These are phyloP conservation scores for Pelusios castaneus DNA, from an alignment of 2,113 vertebrate species.

Conservation along the genomic window DNA sequence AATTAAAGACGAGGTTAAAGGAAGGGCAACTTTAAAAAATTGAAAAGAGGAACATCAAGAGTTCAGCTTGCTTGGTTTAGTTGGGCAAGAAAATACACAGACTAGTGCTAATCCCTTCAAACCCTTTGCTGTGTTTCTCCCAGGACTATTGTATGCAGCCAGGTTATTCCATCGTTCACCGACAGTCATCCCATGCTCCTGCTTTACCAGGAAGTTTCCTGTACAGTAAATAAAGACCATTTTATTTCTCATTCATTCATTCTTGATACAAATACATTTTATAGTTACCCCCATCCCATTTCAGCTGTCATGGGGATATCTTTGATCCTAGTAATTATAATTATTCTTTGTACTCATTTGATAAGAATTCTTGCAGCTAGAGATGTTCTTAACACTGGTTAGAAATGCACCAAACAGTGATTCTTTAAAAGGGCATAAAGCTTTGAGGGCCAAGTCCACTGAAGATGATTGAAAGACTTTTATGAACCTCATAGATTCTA, in stretches of 20 bases:
- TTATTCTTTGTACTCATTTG: not conserved
- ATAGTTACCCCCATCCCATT: not conserved
- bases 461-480: too few species aligned
- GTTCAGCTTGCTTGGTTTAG: constrained; percentile 51
- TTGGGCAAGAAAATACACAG: constrained; percentile 41
- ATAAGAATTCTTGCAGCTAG: not conserved
- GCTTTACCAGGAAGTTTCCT: not conserved
- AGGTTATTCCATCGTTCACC: not conserved
- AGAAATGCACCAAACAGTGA: not conserved
- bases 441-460: too few species aligned
- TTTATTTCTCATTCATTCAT: not conserved
- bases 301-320: not conserved
- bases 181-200: not conserved
- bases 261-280: not conserved
- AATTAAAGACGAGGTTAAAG: constrained; percentile 62
- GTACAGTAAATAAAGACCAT: not conserved
- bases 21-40: constrained; percentile 54
- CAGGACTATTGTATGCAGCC: constrained; percentile 15
- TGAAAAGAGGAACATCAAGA: constrained; percentile 29
- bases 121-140: not conserved
- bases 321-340: not conserved
- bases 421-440: too few species aligned
- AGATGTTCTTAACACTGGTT: not conserved
- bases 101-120: constrained; percentile 7
- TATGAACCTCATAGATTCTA: too few species aligned